These are phyloP conservation scores for Trichechus manatus DNA, from an alignment of 2,113 vertebrate genomes.

Conservation along the genomic window DNA sequence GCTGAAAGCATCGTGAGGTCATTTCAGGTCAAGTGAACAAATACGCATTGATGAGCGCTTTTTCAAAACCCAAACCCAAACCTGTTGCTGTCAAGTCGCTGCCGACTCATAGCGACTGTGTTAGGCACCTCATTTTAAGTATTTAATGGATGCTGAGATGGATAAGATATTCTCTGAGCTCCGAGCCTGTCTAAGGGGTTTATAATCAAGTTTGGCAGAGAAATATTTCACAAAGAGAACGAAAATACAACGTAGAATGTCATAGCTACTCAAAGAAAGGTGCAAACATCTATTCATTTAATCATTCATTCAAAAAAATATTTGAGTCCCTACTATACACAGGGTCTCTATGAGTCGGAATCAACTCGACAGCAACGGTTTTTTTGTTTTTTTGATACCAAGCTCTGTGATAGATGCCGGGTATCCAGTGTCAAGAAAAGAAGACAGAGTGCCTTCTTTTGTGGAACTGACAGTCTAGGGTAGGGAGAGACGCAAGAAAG, in stretches of 20 bases:
- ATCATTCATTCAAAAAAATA: conserved; percentile 20
- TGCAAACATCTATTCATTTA: conserved; percentile 56
- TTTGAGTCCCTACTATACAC: background rate
- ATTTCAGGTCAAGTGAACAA: conserved; percentile 71
- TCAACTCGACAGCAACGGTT: no score
- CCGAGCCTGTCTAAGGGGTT: background rate
- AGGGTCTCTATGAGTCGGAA: no score
- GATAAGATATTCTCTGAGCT: background rate
- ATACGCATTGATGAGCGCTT: background rate
- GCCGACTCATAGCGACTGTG: no score
- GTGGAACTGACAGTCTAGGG: background rate
- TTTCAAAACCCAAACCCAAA: no score
- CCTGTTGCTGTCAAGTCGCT: no score
- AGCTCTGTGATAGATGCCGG: background rate
- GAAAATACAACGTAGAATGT: background rate
- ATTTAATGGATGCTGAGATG: background rate
- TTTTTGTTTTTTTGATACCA: background rate
- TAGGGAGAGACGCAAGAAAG: background rate
- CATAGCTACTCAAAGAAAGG: conserved; percentile 4
- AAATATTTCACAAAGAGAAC: conserved; percentile 44
- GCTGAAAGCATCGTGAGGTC: conserved; percentile 78
- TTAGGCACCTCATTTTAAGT: background rate
- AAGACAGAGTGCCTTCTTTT: background rate
- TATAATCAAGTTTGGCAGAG: background rate
- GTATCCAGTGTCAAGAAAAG: conserved; percentile 2